Base-by-base conservation (phyloP, 2,113 vertebrate genomes). In the Cichladusa arquata region DNA sequence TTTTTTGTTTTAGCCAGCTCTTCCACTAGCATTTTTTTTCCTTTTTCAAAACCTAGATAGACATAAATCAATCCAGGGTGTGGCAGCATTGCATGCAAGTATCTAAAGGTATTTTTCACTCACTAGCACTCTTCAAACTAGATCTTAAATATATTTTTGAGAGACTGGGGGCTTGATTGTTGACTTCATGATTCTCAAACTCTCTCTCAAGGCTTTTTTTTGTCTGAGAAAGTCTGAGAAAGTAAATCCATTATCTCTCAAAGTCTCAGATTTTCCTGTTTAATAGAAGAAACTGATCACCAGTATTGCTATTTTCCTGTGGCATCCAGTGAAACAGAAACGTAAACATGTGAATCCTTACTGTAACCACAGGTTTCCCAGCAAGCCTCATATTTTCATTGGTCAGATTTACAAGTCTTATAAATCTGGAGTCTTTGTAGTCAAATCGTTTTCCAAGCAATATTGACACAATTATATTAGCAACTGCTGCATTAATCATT, bases 381-480 rank as follows among this genome's bases (percentile, higher is more conserved):
- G 91, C 23, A 34, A 97, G 96, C 64, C 93, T 97, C 71, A 94
- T 5, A 12, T 16, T 98, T 95, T 98, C 95, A 38, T 67, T 94
- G 53, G 84, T 96, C 91, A 98, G 58, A 9, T 58, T 20, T 53
- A 90, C 6, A 60, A 97, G 95, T 66, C 92, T 97, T 74, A 94
- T 4, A 65, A 98, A 97, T 71, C 85, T 91, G 34, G 91, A n/a
- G 40, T 97, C 95, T 48, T 96, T 50, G 58, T 97, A 96, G 33
- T 97, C 92, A 94, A 97, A 97, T 18, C 91, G 56, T 81, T 98
- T 96, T 50, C 97, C 98, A 77, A 97, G 38, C 67, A 98, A 38
- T 56, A 97, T 90, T 5, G 96, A 96, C 34, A 97, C 97, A 69
- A 97, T 97, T 66, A 97, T 92, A 12, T 98, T 98, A 67, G 97